Evolutionary conservation across 2,888 invertebrate species (phyloP).

Genomic region (Dorcus hopei): DNA sequence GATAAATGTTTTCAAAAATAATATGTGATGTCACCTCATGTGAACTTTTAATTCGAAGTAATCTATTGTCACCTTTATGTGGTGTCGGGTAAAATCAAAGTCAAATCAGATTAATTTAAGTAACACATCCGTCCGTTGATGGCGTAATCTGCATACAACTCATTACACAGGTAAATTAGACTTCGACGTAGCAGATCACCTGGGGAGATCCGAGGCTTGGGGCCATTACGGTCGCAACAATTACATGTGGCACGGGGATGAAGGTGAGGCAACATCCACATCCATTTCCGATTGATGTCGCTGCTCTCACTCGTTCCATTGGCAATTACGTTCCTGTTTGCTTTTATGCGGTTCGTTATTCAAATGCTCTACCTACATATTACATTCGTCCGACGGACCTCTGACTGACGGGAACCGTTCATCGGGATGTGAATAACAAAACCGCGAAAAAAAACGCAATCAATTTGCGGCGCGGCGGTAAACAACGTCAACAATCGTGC

Average conservation of each 20-base stretch:
- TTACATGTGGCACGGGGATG: conserved; percentile 23
- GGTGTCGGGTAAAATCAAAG: not conserved
- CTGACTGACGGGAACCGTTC: not conserved
- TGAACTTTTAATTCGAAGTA: too few relatives aligned
- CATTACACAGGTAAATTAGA: conserved; percentile 49
- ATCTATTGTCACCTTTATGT: too few relatives aligned
- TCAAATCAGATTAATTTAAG: not conserved
- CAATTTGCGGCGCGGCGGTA: not conserved
- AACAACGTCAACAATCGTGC: too few relatives aligned
- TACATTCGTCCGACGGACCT: not conserved
- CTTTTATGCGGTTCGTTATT: conserved; percentile 36
- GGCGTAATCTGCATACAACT: conserved; percentile 40
- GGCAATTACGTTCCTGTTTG: conserved; percentile 35
- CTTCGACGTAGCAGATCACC: conserved; percentile 34
- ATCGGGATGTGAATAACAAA: not conserved
- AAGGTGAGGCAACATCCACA: conserved; percentile 21
- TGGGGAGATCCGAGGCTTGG: conserved; percentile 37
- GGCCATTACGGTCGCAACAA: conserved; percentile 22
- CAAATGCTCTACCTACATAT: conserved; percentile 22
- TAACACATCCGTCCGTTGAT: conserved; percentile 41
- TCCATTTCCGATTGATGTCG: conserved; percentile 24
- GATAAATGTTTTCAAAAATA: too few relatives aligned
- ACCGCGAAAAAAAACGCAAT: not conserved
- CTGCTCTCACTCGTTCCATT: conserved; percentile 14
- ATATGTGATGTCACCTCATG: too few relatives aligned